These are phyloP conservation scores for Harpegnathos saltator DNA, from an alignment of 1,140 invertebrate genomes.

Conservation along the genomic window DNA sequence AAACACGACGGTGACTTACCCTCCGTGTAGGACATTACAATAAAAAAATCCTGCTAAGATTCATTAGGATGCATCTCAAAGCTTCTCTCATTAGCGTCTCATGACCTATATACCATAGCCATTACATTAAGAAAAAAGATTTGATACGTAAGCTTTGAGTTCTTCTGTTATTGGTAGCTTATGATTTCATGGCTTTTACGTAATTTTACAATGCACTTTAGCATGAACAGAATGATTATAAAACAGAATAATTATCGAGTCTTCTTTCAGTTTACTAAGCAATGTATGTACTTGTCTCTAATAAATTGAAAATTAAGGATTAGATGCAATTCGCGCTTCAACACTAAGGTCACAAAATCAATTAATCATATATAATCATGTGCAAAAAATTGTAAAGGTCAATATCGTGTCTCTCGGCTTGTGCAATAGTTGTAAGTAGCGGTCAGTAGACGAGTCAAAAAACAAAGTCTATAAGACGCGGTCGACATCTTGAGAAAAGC, in stretches of 20 bases:
- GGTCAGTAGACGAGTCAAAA: slow-evolving; percentile 31
- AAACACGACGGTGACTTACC: slow-evolving; percentile 48
- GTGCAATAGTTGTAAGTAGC: not conserved
- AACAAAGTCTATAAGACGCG: slow-evolving; percentile 42
- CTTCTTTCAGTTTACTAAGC: not conserved
- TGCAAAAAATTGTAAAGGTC: not conserved
- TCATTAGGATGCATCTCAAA: slow-evolving; percentile 51
- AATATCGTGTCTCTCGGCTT: not conserved
- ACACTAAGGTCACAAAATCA: not conserved
- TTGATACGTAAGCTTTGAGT: not conserved
- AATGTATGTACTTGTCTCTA: not conserved
- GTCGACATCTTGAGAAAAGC: slow-evolving; percentile 46
- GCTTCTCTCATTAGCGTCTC: slow-evolving; percentile 31
- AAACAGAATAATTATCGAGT: too few species aligned
- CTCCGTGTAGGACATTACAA: slow-evolving; percentile 39
- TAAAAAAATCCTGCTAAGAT: slow-evolving; percentile 47
- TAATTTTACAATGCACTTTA: not conserved
- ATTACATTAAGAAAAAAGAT: slow-evolving; percentile 9
- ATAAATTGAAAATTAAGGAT: too few species aligned
- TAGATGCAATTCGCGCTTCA: too few species aligned
- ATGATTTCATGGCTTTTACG: not conserved
- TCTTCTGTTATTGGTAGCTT: not conserved
- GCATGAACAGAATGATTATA: not conserved
- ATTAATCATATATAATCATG: not conserved
- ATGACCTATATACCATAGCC: not conserved